phyloP scores from a whole-genome alignment of 1,140 invertebrate genomes.

The Diprion similis region DNA sequence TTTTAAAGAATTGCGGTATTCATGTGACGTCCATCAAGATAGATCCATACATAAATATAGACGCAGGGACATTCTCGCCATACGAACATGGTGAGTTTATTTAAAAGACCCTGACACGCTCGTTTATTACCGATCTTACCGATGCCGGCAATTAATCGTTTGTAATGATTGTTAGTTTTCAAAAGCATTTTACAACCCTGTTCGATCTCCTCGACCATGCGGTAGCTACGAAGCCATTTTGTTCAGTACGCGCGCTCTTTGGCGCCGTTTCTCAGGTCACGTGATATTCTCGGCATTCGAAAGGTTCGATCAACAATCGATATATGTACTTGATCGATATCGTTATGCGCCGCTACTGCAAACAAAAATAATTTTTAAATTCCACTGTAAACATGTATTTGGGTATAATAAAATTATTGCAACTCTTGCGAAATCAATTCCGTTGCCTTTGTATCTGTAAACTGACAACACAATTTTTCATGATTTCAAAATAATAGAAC shows the following conservation, averaged over 20 bases:
- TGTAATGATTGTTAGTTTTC: too few species aligned
- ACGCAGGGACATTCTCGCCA: slow-evolving; percentile 98
- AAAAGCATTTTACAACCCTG: background rate
- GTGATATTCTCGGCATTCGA: background rate
- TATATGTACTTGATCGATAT: background rate
- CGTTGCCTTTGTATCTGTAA: too few species aligned
- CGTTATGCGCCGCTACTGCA: background rate
- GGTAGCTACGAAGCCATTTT: background rate
- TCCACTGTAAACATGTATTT: too few species aligned
- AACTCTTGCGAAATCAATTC: too few species aligned
- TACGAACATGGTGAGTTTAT: slow-evolving; percentile 91
- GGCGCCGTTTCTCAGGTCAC: background rate
- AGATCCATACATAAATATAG: slow-evolving; percentile 98
- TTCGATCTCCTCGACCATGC: background rate
- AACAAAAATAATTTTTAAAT: too few species aligned
- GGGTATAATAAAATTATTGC: too few species aligned
- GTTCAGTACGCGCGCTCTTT: background rate
- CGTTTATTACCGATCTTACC: background rate
- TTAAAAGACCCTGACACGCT: background rate
- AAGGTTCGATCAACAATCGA: background rate
- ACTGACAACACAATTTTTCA: too few species aligned
- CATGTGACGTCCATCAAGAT: slow-evolving; percentile 98
- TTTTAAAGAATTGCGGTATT: slow-evolving; percentile 91
- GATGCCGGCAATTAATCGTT: too few species aligned
- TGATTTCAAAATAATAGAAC: too few species aligned